These are phyloP conservation scores for Sphenopsis melanotis DNA, from an alignment of 2,797 vertebrate species.

Conservation along the genomic window DNA sequence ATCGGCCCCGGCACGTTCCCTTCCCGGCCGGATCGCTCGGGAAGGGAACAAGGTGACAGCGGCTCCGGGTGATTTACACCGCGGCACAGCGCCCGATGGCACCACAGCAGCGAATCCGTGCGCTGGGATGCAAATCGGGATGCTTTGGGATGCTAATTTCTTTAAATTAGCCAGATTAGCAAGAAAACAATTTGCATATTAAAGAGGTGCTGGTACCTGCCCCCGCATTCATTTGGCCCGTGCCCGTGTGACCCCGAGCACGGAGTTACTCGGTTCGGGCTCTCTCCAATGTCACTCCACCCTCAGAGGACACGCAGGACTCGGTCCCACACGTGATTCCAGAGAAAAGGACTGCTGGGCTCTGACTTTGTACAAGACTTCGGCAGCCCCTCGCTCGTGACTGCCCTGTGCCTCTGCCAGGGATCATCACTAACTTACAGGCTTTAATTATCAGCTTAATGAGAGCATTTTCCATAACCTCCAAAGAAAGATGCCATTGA, in stretches of 20 bases:
- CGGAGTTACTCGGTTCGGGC: fast-evolving
- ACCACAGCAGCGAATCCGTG: background rate
- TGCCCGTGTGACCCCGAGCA: background rate
- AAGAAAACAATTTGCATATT: conserved; percentile 25
- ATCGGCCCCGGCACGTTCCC: background rate
- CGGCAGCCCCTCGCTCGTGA: background rate
- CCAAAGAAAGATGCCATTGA: background rate
- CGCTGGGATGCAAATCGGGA: background rate
- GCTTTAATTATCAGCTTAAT: conserved; percentile 5
- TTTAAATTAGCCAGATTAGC: conserved; percentile 11
- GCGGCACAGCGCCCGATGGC: background rate
- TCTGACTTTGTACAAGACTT: background rate
- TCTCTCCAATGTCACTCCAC: background rate
- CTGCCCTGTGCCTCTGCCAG: background rate
- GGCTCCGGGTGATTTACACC: background rate
- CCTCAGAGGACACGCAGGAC: background rate
- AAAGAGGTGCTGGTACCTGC: background rate
- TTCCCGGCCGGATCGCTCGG: no score
- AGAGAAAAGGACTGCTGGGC: background rate
- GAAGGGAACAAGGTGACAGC: background rate
- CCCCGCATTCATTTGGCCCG: background rate
- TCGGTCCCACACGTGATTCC: background rate
- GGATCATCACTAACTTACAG: background rate
- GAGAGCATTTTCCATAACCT: background rate
- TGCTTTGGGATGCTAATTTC: background rate